Percentiles rank a stretch among this genome's conserved stretches.
These are phyloP conservation scores for Gryllus bimaculatus DNA, from an alignment of 1,140 invertebrate species.

Conservation along the genomic window DNA sequence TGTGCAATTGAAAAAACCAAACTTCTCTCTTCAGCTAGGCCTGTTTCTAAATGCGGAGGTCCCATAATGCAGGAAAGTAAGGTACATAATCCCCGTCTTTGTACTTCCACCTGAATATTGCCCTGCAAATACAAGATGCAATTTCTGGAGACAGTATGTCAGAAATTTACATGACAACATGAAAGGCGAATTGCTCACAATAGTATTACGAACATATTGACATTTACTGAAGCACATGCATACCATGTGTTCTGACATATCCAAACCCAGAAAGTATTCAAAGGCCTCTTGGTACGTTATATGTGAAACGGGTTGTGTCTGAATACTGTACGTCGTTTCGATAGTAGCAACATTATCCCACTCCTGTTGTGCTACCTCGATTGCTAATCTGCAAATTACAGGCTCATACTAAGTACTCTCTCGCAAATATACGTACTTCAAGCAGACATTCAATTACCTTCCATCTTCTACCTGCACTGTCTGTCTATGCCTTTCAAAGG, in stretches of 20 bases:
- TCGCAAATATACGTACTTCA: neutral
- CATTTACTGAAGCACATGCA: neutral
- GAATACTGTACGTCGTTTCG: slow-evolving; percentile 1
- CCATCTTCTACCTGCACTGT: slow-evolving; percentile 2
- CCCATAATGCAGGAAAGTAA: slow-evolving; percentile 15
- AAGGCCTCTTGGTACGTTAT: slow-evolving; percentile 15
- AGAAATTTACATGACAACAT: neutral
- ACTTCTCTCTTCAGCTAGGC: slow-evolving; percentile 10
- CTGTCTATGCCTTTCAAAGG: slow-evolving; percentile 8
- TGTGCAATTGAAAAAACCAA: slow-evolving; percentile 17
- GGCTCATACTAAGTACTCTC: neutral
- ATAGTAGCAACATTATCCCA: slow-evolving; percentile 17
- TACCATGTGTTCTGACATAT: slow-evolving; percentile 11
- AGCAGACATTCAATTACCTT: neutral
- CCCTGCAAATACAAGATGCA: neutral
- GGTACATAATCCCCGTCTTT: slow-evolving; percentile 10
- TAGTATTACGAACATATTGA: neutral
- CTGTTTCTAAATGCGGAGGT: slow-evolving; percentile 8
- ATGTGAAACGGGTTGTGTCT: neutral
- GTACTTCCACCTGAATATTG: neutral
- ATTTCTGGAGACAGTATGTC: neutral
- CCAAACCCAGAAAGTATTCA: neutral
- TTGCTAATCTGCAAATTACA: slow-evolving; percentile 7
- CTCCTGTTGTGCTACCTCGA: slow-evolving; percentile 11
- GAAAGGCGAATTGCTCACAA: neutral